Evolutionary conservation across 2,888 invertebrate genomes (phyloP).

Genomic region (Lissonota sp.): DNA sequence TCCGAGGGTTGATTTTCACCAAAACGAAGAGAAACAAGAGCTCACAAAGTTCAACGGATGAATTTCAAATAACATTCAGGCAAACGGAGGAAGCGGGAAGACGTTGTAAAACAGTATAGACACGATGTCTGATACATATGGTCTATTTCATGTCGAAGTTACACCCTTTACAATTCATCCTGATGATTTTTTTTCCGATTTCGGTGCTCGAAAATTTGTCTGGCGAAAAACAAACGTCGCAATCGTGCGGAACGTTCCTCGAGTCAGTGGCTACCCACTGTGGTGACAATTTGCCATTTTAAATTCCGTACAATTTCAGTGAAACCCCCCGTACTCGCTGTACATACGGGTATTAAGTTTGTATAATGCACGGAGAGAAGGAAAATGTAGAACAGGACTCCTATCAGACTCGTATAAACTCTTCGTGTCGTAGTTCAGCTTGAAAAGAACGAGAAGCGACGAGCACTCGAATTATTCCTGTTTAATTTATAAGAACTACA

Average conservation of each 20-base stretch:
- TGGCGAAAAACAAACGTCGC: too few relatives aligned
- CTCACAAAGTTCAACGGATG: slow-evolving; percentile 57
- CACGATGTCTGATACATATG: too few relatives aligned
- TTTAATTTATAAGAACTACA: slow-evolving; percentile 55
- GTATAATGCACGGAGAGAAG: slow-evolving; percentile 49
- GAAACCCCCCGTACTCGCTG: slow-evolving; percentile 4
- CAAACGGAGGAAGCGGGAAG: background rate
- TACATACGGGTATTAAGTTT: slow-evolving; percentile 32
- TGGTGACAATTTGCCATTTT: too few relatives aligned
- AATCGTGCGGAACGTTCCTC: too few relatives aligned
- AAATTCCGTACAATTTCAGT: background rate
- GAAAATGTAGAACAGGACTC: slow-evolving; percentile 28
- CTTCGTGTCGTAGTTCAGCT: slow-evolving; percentile 39
- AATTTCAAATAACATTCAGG: slow-evolving; percentile 54
- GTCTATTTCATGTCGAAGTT: too few relatives aligned
- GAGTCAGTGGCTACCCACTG: too few relatives aligned
- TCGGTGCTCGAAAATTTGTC: too few relatives aligned
- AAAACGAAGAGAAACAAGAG: slow-evolving; percentile 42
- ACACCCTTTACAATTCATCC: too few relatives aligned
- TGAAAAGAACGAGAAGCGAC: slow-evolving; percentile 34
- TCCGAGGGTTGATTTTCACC: slow-evolving; percentile 2
- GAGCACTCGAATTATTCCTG: slow-evolving; percentile 50
- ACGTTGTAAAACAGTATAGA: too few relatives aligned
- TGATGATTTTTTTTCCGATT: too few relatives aligned
- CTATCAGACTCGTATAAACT: slow-evolving; percentile 43